Conservation (phyloP, 2,797 vertebrate species). For the Gallinago nigripennis region DNA sequence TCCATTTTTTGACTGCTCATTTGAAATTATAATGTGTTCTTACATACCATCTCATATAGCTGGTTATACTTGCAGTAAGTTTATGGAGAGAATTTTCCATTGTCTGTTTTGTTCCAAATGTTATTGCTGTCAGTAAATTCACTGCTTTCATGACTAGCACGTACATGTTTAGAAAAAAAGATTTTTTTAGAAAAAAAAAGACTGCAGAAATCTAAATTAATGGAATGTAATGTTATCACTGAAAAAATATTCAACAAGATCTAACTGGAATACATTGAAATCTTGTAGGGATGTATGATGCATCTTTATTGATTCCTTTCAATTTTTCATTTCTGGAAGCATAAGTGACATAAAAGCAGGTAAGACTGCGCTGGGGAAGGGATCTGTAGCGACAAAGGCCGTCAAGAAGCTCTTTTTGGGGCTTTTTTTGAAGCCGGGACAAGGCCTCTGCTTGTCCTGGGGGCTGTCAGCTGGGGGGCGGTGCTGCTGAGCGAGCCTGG, state of each 20-base stretch:
- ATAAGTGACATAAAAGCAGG: neutral
- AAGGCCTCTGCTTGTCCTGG: too few species aligned
- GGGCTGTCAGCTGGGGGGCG: too few species aligned
- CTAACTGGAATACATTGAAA: neutral
- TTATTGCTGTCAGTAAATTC: neutral
- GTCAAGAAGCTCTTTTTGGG: too few species aligned
- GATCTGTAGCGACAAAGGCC: too few species aligned
- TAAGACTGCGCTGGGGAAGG: too few species aligned
- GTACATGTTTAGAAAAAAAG: neutral
- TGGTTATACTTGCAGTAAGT: neutral
- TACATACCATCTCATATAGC: neutral
- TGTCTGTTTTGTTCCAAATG: neutral
- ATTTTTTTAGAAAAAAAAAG: neutral
- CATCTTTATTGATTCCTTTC: neutral
- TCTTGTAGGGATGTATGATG: neutral
- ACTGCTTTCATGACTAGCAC: neutral
- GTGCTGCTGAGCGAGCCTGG: too few species aligned
- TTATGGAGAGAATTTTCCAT: neutral
- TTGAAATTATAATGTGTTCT: neutral
- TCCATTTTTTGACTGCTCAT: neutral
- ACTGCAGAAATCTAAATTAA: neutral
- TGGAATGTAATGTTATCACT: neutral
- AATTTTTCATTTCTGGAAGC: neutral
- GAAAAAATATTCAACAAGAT: neutral
- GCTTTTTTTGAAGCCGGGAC: too few species aligned